Evolutionary conservation across 2,113 vertebrate species (phyloP), one percentile per base, ranked within the genome.

Genomic region (Melozone crissalis): DNA sequence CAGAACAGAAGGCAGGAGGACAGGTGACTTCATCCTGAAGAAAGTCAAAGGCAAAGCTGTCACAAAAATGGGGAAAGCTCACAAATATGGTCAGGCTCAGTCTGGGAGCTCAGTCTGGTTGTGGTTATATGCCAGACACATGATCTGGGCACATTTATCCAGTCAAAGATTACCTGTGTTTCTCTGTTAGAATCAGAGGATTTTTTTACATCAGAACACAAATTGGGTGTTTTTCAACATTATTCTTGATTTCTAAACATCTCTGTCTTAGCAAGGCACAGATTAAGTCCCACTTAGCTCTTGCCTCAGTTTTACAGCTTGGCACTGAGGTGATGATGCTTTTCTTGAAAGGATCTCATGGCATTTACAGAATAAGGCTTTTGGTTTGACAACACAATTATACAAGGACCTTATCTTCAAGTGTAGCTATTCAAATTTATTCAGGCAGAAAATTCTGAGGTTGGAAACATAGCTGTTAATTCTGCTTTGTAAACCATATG

Each of bases 61-160:
- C 33, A 44, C 5, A 12, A 17, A 11, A 13, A 6, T 0, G 4
- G 69, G 27, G 35, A 80, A 26, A 75, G 4, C 16, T 20, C 54
- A 57, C 54, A 57, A 57, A 33, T 22, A 3, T 5, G 28, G 11
- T 44, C 6, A 39, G 30, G 15, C 28, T 69, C 37, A 39, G 9
- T 7, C 13, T 35, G 33, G 52, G 51, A 73, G 14, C 49, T 44
- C 1, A 0, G 33, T 9, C 20, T 82, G 26, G 22, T 19, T 72
- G 19, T 86, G 15, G 5, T 65, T 54, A 5, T 7, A 6, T 5
- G 13, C 17, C 24, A 18, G 41, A 15, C 23, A 43, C 14, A 13
- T 0, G 3, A 61, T 3, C 18, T 2, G 4, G 28, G 21, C 13
- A 47, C 20, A 17, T 5, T 4, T 4, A 9, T 58, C 21, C 19